Conservation (phyloP, 2,888 invertebrate species). For the Ferdinandea cuprea region DNA sequence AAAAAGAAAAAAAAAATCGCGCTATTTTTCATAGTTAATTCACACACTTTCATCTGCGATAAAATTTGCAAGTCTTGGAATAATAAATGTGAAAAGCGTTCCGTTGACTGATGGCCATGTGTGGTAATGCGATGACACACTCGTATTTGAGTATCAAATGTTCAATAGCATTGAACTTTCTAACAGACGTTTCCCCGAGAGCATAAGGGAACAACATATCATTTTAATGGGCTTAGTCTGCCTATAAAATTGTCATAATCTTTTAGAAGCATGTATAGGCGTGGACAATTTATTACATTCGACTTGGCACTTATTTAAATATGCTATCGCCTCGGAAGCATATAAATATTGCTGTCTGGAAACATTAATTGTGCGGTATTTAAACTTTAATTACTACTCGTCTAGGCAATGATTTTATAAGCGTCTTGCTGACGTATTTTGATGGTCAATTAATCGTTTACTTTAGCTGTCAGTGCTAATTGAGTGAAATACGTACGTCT, state of each 20-base stretch:
- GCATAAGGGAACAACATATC: too few relatives aligned
- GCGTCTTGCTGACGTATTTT: not conserved
- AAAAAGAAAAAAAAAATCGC: not conserved
- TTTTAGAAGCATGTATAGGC: too few relatives aligned
- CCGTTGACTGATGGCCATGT: not conserved
- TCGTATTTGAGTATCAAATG: not conserved
- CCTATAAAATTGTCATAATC: not conserved
- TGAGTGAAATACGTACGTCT: conserved; percentile 2
- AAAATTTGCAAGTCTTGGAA: not conserved
- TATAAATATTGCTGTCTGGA: not conserved
- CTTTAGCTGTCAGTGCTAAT: not conserved
- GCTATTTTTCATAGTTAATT: conserved; percentile 1
- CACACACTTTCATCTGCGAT: conserved; percentile 31
- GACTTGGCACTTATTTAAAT: too few relatives aligned
- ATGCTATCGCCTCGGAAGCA: not conserved
- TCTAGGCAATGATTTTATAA: conserved; percentile 20
- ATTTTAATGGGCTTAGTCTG: not conserved
- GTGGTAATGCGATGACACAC: not conserved
- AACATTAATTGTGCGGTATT: conserved; percentile 10
- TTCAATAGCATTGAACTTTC: not conserved
- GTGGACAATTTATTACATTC: not conserved
- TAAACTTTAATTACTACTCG: conserved; percentile 12
- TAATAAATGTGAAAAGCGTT: not conserved
- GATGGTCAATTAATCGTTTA: not conserved
- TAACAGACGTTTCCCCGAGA: not conserved